These are phyloP conservation scores for Spheniscus humboldti DNA, from an alignment of 2,797 vertebrate species.

Conservation along the genomic window DNA sequence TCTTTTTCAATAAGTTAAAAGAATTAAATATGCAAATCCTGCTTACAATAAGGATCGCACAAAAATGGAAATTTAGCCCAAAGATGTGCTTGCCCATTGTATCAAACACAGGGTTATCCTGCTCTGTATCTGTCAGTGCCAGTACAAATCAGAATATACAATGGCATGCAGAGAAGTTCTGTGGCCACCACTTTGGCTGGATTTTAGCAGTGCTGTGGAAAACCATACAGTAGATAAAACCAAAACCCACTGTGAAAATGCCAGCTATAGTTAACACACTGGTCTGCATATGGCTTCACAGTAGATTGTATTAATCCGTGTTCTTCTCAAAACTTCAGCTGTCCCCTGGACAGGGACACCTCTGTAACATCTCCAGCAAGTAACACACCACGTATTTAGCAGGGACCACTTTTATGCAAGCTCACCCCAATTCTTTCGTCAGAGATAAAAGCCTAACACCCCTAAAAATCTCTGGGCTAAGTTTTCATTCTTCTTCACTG, in stretches of 20 bases:
- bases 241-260: background rate
- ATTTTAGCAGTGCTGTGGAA: background rate
- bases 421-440: background rate
- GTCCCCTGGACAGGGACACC: background rate
- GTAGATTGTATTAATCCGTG: background rate
- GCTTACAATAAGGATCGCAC: slow-evolving; percentile 57
- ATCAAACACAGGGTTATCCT: background rate
- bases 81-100: slow-evolving; percentile 53
- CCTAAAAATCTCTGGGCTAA: background rate
- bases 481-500: background rate
- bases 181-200: background rate
- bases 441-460: background rate
- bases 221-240: background rate
- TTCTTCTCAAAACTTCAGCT: background rate
- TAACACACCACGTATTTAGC: background rate
- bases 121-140: slow-evolving; percentile 45
- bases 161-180: background rate
- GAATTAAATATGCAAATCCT: slow-evolving; percentile 72
- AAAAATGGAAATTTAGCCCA: slow-evolving; percentile 62
- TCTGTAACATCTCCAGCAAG: background rate
- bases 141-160: slow-evolving; percentile 47
- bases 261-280: background rate
- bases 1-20: slow-evolving; percentile 71
- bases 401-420: background rate
- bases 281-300: background rate